phyloP scores from a whole-genome alignment of 2,888 invertebrate genomes.

The Drosophila koepferae region DNA sequence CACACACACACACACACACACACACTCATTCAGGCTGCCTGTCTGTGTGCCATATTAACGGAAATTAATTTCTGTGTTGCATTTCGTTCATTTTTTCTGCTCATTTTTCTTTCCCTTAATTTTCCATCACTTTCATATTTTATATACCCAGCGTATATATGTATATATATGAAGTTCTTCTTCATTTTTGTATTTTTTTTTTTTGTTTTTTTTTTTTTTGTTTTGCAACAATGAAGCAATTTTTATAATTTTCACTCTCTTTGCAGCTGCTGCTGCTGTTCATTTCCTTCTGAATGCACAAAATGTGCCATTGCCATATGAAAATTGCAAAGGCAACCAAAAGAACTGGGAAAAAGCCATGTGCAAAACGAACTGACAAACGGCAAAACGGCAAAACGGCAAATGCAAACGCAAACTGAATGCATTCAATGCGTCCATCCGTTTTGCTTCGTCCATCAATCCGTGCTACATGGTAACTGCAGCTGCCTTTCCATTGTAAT shows the following conservation, averaged over 20 bases:
- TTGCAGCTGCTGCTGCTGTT: slow-evolving; percentile 62
- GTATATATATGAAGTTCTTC: slow-evolving; percentile 2
- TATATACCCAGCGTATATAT: slow-evolving; percentile 3
- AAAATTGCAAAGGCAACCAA: slow-evolving; percentile 56
- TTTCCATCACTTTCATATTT: slow-evolving; percentile 36
- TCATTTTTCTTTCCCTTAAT: slow-evolving; percentile 22
- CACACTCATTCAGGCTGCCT: not conserved
- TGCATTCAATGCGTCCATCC: slow-evolving; percentile 50
- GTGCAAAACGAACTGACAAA: slow-evolving; percentile 20
- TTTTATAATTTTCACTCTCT: slow-evolving; percentile 61
- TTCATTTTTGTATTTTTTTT: slow-evolving; percentile 22
- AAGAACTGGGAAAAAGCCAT: slow-evolving; percentile 21
- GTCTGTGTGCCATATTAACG: slow-evolving; percentile 56
- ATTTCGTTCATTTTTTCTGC: slow-evolving; percentile 34
- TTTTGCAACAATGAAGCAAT: slow-evolving; percentile 52
- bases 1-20: not conserved
- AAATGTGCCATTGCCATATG: slow-evolving; percentile 43
- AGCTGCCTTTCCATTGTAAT: slow-evolving; percentile 20
- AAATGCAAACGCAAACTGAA: slow-evolving; percentile 20
- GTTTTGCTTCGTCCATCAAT: slow-evolving; percentile 33
- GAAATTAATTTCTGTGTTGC: slow-evolving; percentile 72
- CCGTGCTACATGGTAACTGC: slow-evolving; percentile 2
- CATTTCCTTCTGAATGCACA: slow-evolving; percentile 74
- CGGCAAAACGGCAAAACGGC: slow-evolving; percentile 29
- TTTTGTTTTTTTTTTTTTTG: slow-evolving; percentile 40